Percentiles rank a stretch among this genome's conserved stretches.
Evolutionary conservation across 1,140 invertebrate species (phyloP).

Genomic region (Hermetia illucens): DNA sequence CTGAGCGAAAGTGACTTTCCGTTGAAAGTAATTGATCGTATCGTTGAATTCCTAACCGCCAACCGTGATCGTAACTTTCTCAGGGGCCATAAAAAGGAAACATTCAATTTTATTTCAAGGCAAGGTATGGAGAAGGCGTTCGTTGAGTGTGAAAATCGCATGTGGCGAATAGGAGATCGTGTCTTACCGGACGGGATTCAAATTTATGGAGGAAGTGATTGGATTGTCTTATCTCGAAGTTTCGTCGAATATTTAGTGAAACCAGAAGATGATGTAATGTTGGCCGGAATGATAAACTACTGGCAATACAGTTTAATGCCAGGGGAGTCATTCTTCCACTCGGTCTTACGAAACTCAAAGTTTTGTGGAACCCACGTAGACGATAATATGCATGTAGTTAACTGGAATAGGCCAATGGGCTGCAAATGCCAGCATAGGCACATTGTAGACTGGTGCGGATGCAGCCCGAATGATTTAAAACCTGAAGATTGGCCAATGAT

Average conservation of each 20-base stretch:
- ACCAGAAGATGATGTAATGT: conserved; percentile 42
- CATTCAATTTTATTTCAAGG: conserved; percentile 83
- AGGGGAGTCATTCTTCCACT: conserved; percentile 92
- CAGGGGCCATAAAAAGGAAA: conserved; percentile 82
- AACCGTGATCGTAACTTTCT: conserved; percentile 82
- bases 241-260: conserved; percentile 69
- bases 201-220: conserved; percentile 92
- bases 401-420: conserved; percentile 89
- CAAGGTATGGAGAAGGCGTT: conserved; percentile 94
- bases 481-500: conserved; percentile 62
- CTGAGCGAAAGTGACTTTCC: conserved; percentile 94
- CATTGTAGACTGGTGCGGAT: conserved; percentile 97
- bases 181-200: conserved; percentile 57
- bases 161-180: conserved; percentile 84
- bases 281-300: conserved; percentile 56
- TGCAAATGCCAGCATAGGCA: conserved; percentile 94
- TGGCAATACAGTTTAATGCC: conserved; percentile 79
- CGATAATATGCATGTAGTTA: conserved; percentile 91
- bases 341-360: conserved; percentile 73
- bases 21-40: conserved; percentile 60
- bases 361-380: conserved; percentile 82
- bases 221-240: conserved; percentile 76
- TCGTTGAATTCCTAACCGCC: conserved; percentile 63
- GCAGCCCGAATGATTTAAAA: conserved; percentile 88
- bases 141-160: conserved; percentile 85